A percentile compares a stretch with the other conserved stretches of the same genome.
phyloP scores from a whole-genome alignment of 2,113 vertebrate species.

The Eidolon helvum region DNA sequence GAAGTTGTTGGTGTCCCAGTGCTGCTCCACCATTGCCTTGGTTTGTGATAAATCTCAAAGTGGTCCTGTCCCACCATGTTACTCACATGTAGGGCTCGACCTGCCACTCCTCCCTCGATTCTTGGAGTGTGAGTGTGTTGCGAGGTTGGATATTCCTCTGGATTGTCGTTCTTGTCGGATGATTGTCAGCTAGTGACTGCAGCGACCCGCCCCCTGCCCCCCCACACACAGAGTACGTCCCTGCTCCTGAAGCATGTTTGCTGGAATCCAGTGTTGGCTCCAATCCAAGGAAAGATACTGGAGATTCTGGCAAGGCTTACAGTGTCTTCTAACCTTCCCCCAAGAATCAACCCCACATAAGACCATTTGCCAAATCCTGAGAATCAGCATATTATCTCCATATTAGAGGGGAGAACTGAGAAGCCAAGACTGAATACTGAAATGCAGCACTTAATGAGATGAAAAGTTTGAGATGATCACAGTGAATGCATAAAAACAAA shows the following conservation, averaged over 20 bases:
- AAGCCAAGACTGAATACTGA: not conserved
- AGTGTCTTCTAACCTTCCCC: not conserved
- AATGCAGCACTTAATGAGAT: not conserved
- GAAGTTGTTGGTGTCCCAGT: not conserved
- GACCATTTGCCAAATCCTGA: not conserved
- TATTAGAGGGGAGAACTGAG: not conserved
- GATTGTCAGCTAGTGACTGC: not conserved
- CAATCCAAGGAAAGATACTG: not conserved
- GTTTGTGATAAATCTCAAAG: not conserved
- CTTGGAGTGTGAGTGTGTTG: not conserved
- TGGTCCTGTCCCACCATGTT: not conserved
- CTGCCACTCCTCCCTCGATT: not conserved
- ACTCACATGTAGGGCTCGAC: not conserved
- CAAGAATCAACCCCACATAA: not conserved
- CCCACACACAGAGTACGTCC: not conserved
- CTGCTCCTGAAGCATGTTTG: not conserved
- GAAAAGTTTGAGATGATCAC: not conserved
- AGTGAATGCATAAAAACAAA: not conserved
- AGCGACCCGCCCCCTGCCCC: fast-evolving
- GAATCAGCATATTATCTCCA: not conserved
- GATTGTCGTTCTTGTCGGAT: not conserved
- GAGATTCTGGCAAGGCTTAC: not conserved
- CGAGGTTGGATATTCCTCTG: not conserved
- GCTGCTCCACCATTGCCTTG: not conserved
- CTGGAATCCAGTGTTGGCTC: not conserved